Conservation (phyloP, 1,140 invertebrate species). For the Phocides pigmalion region DNA sequence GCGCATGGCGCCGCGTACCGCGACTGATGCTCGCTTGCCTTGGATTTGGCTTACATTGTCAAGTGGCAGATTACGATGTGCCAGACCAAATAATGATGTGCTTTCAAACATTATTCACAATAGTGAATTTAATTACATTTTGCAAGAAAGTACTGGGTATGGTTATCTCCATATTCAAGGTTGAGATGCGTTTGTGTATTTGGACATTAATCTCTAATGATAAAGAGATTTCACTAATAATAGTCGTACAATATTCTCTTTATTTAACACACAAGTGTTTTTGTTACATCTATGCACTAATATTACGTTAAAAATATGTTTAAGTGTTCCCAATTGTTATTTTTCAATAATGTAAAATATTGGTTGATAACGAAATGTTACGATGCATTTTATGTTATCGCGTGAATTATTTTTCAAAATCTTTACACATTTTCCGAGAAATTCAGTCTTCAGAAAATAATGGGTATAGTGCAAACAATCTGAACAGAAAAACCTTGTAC, state of each 20-base stretch:
- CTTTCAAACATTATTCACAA: no score
- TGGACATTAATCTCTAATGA: slow-evolving; percentile 58
- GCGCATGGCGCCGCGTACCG: no score
- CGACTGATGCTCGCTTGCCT: no score
- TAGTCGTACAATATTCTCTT: slow-evolving; percentile 70
- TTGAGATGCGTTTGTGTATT: slow-evolving; percentile 39
- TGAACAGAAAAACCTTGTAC: slow-evolving; percentile 13
- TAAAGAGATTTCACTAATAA: slow-evolving; percentile 71
- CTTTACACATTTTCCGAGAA: slow-evolving; percentile 44
- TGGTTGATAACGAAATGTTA: slow-evolving; percentile 48
- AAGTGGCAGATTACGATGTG: no score
- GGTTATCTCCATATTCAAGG: slow-evolving; percentile 14
- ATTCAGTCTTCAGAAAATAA: slow-evolving; percentile 63
- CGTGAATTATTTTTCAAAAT: slow-evolving; percentile 28
- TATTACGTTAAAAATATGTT: slow-evolving; percentile 81
- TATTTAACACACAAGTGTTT: slow-evolving; percentile 61
- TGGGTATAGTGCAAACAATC: slow-evolving; percentile 21
- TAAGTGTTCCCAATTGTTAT: slow-evolving; percentile 81
- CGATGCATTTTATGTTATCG: slow-evolving; percentile 34
- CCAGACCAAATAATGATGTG: no score
- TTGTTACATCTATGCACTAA: slow-evolving; percentile 75
- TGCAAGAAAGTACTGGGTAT: not conserved
- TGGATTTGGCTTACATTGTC: no score
- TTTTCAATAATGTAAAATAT: slow-evolving; percentile 65
- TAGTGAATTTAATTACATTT: no score